A percentile compares a stretch with the other conserved stretches of the same genome.
Conservation (phyloP, 1,140 invertebrate genomes). For the Drosophila saltans region DNA sequence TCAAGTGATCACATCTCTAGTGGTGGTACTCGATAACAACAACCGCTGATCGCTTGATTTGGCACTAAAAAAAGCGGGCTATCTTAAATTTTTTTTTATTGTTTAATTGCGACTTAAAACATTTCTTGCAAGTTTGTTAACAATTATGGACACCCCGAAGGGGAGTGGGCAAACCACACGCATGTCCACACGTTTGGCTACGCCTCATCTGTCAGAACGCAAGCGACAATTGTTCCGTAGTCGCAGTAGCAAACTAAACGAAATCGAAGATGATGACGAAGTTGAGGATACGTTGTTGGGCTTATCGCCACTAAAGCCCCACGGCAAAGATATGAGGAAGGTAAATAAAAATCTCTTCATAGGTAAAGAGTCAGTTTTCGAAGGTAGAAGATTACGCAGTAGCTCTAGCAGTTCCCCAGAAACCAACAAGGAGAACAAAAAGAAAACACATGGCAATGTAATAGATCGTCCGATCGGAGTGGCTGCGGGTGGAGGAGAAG, state of each 20-base stretch:
- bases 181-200: conserved; percentile 46
- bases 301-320: conserved; percentile 52
- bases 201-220: conserved; percentile 68
- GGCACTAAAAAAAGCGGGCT: conserved; percentile 65
- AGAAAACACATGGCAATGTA: conserved; percentile 31
- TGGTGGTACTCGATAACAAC: too few relatives aligned
- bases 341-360: conserved; percentile 13
- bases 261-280: conserved; percentile 53
- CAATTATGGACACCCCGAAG: conserved; percentile 70
- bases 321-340: conserved; percentile 27
- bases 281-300: conserved; percentile 59
- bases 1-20: not conserved
- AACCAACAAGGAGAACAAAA: conserved; percentile 72
- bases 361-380: not conserved
- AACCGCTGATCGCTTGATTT: conserved; percentile 19
- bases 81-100: conserved; percentile 20
- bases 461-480: not conserved
- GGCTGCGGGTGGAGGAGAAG: not conserved
- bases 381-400: conserved; percentile 13
- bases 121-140: conserved; percentile 19
- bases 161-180: conserved; percentile 48
- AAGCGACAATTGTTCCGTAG: conserved; percentile 68
- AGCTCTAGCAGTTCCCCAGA: conserved; percentile 61
- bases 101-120: conserved; percentile 31
- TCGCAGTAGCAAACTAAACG: conserved; percentile 34